Evolutionary conservation across 2,797 vertebrate species (phyloP), one percentile per base, ranked within the genome.

Genomic region (Sebastes taczanowskii): DNA sequence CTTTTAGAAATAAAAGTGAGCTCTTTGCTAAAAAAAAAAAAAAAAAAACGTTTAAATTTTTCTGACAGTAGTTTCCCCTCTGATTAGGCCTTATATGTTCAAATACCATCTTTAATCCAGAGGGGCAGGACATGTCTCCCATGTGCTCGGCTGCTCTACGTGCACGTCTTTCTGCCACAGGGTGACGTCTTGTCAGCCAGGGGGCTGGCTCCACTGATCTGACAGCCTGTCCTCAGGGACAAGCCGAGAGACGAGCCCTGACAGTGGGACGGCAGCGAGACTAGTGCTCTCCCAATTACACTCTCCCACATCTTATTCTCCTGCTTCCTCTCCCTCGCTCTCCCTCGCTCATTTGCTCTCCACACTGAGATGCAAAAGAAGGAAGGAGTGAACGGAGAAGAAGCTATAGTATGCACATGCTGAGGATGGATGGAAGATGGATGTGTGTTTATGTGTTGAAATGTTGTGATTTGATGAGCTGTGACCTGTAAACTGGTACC

Each of bases 191-290:
- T 89, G 85, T 89, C 86, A 88, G 89, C 85, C 32, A 1, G 29
- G 72, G 78, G 79, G 78, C 77, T 32, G 72, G 73, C 89, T 92
- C 71, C 72, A 27, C 83, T 86, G 82, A 81, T 86, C 89, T 91
- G 91, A 91, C 91, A 91, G 89, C 71, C 25, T 11, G 61, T 89
- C 90, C 83, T 85, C 76, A 22, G 90, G 87, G 92, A 93, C 75
- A 10, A 35, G 65, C 77, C 69, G 59, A 68, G 73, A 88, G 86
- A 83, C 38, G 7, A 84, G 80, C 64, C 69, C 81, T 87, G 87
- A 88, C 77, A 80, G 78, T 55, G 86, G 77, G 85, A 79, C 77
- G 60, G 81, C 69, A 83, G 66, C 42, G 16, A 69, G 46, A 75
- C 68, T 20, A 20, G 74, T 46, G 63, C 83, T 86, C 81, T 77